Evolutionary conservation across 2,113 vertebrate species (phyloP), one percentile per base, ranked within the genome.

Genomic region (Apistogramma diplotaenia): DNA sequence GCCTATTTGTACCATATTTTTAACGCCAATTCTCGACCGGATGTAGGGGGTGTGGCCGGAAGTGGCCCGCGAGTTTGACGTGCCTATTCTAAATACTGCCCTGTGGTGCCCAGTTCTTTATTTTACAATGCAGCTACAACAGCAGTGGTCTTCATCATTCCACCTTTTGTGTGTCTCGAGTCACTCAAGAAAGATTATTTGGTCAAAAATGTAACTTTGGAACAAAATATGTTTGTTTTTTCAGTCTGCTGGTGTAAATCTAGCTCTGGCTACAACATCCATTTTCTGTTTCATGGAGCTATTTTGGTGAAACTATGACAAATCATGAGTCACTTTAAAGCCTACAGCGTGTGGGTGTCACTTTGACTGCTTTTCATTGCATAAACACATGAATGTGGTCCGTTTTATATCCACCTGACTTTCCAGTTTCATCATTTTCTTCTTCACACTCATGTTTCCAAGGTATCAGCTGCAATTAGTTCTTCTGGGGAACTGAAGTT

Each of bases 401-500:
- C 16, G 7, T n/a, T 55, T 55, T 18, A 57, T 59, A 40, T n/a
- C 19, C 55, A 6, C 0, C 9, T 29, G 62, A 12, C 76, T 81
- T 73, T 33, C 35, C 31, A 57, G 7, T 87, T 46, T 16, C 53
- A 11, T 56, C 9, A 27, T 60, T 29, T 74, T 82, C 6, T 23
- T 56, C 40, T 74, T 31, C 16, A 77, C 70, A 78, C 88, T 91
- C 6, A 23, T 83, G 8, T 91, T 91, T 93, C 89, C 37, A 95
- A 99, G 96, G 93, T 96, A 15, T 95, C 95, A 75, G 93, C 95
- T 93, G 91, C 84, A 31, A 93, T 95, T 74, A 95, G 89, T 91
- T 95, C 94, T 80, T 94, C 96, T 57, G 95, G 94, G 78, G 95
- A 96, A 53, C 94, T 96, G 75, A 93, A 85, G 89, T 93, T 94